Conservation (phyloP, 1,140 invertebrate species). For the Bombus pyrosoma region DNA sequence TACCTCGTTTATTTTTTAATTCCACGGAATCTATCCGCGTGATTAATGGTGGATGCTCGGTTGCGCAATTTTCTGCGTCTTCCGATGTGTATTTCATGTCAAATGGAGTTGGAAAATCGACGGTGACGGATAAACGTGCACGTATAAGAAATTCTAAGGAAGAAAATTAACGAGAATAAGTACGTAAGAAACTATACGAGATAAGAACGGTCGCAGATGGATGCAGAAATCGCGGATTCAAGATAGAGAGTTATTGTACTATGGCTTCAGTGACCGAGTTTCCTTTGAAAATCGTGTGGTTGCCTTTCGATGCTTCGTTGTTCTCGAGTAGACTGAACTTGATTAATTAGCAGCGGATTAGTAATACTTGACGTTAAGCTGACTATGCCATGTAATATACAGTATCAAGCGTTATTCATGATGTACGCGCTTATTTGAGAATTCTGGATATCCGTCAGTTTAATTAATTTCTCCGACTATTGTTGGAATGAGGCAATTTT, state of each 20-base stretch:
- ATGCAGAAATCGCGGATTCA: not conserved
- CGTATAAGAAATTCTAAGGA: not conserved
- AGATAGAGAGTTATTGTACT: slow-evolving; percentile 28
- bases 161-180: not conserved
- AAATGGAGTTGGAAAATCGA: not conserved
- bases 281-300: not conserved
- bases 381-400: not conserved
- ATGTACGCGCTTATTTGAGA: not conserved
- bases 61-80: slow-evolving; percentile 2
- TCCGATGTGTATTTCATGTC: not conserved
- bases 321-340: not conserved
- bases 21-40: slow-evolving; percentile 28
- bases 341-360: slow-evolving; percentile 12
- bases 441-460: not conserved
- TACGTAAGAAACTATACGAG: not conserved
- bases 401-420: not conserved
- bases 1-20: slow-evolving; percentile 40
- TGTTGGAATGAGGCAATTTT: not conserved
- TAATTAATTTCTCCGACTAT: not conserved
- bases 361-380: not conserved
- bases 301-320: not conserved
- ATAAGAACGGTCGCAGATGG: not conserved
- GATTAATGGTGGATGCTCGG: slow-evolving; percentile 32
- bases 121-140: not conserved
- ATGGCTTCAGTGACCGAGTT: slow-evolving; percentile 17